These are phyloP conservation scores for Leptodactylus fallax DNA, from an alignment of 2,797 vertebrate species.

Conservation along the genomic window DNA sequence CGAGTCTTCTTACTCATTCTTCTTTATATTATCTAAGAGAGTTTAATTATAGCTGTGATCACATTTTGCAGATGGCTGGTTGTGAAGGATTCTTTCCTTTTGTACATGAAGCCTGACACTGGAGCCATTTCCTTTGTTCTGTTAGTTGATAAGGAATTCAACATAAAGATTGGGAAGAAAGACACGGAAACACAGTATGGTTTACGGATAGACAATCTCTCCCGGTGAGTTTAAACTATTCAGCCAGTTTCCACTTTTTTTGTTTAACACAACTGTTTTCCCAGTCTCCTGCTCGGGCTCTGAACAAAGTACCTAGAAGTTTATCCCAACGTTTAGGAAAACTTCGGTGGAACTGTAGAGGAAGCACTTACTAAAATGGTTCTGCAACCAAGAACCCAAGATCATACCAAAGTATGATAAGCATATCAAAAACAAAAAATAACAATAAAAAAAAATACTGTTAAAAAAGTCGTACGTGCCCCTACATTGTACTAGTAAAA, in stretches of 20 bases:
- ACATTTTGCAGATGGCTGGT: slow-evolving; percentile 87
- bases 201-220: slow-evolving; percentile 90
- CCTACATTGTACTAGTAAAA: too few species aligned
- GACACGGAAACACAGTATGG: slow-evolving; percentile 93
- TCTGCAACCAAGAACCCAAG: too few species aligned
- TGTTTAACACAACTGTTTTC: not conserved
- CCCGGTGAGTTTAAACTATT: slow-evolving; percentile 78
- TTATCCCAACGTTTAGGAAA: too few species aligned
- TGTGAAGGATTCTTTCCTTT: slow-evolving; percentile 94
- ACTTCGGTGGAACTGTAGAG: too few species aligned
- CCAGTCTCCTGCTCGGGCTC: too few species aligned
- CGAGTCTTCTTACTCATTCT: not conserved
- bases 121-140: slow-evolving; percentile 92
- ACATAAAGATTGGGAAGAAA: slow-evolving; percentile 90
- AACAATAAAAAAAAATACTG: too few species aligned
- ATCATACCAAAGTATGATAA: too few species aligned
- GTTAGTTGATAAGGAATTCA: slow-evolving; percentile 92
- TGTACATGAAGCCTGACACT: slow-evolving; percentile 92
- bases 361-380: too few species aligned
- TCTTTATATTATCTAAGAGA: not conserved
- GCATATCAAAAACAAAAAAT: too few species aligned
- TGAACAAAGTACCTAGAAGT: too few species aligned
- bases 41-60: slow-evolving; percentile 3
- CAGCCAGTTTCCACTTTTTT: not conserved
- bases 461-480: too few species aligned